Conservation (phyloP, 2,888 invertebrate genomes). For the Leptothorax acervorum region DNA sequence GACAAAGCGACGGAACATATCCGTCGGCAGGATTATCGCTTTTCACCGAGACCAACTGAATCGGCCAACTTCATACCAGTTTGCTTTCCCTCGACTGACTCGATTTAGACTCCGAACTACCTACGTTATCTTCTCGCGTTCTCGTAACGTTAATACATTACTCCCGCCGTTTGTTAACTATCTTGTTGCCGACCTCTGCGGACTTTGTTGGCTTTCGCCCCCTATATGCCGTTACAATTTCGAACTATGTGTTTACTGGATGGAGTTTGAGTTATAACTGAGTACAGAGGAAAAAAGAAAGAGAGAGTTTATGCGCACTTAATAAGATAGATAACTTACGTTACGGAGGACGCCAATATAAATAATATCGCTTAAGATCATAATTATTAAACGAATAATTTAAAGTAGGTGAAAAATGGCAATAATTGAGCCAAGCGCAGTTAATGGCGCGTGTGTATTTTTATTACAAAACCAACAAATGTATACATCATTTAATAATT, state of each 20-base stretch:
- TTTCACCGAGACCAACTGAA: conserved; percentile 26
- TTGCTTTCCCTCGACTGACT: conserved; percentile 41
- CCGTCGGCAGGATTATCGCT: conserved; percentile 28
- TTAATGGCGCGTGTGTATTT: too few relatives aligned
- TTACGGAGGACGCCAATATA: neutral
- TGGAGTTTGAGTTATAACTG: conserved; percentile 36
- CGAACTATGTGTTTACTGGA: conserved; percentile 21
- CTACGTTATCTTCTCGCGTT: conserved; percentile 39
- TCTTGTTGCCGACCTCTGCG: conserved; percentile 21
- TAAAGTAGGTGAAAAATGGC: too few relatives aligned
- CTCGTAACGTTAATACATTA: conserved; percentile 42
- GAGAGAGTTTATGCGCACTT: neutral
- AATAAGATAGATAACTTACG: conserved; percentile 9
- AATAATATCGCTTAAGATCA: neutral
- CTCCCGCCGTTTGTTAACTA: conserved; percentile 41
- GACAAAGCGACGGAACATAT: conserved; percentile 31
- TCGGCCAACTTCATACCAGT: conserved; percentile 31
- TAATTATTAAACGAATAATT: neutral
- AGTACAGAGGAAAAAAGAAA: neutral
- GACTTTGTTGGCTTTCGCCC: conserved; percentile 41
- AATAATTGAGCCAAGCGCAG: too few relatives aligned
- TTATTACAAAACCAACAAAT: too few relatives aligned
- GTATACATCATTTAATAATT: neutral
- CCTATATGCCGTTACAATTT: conserved; percentile 29
- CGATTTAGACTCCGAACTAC: conserved; percentile 26